Percentiles rank a stretch among this genome's conserved stretches.
phyloP scores from a whole-genome alignment of 2,797 vertebrate species.

The Peromyscus eremicus region DNA sequence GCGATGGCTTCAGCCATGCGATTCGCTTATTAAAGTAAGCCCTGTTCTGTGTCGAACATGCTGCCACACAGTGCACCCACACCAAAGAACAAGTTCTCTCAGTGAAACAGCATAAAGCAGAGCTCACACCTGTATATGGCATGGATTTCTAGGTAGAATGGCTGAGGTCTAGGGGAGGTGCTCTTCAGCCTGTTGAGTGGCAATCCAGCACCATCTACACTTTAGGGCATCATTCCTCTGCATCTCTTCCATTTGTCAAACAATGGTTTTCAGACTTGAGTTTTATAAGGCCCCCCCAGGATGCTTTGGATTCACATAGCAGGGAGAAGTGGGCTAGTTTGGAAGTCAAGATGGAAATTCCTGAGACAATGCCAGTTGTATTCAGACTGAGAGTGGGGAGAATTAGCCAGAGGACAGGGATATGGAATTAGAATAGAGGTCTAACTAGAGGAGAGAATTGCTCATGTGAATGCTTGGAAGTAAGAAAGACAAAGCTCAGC shows the following conservation, averaged over 20 bases:
- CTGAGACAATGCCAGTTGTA: background rate
- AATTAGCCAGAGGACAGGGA: conserved; percentile 54
- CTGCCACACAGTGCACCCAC: background rate
- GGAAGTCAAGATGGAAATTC: conserved; percentile 18
- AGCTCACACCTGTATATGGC: background rate
- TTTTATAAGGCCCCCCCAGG: conserved; percentile 12
- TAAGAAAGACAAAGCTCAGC: background rate
- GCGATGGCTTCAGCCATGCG: conserved; percentile 97
- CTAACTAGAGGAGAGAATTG: background rate
- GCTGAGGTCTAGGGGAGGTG: background rate
- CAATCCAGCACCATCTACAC: background rate
- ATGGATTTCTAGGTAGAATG: background rate
- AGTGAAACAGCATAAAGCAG: background rate
- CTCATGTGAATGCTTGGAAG: background rate
- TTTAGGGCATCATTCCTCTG: conserved; percentile 57
- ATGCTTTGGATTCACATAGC: conserved; percentile 16
- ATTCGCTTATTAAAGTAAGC: conserved; percentile 97
- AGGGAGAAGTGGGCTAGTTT: background rate
- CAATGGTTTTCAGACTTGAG: background rate
- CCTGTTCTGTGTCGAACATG: background rate
- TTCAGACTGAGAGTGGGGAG: background rate
- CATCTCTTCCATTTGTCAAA: conserved; percentile 16
- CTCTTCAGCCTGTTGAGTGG: background rate
- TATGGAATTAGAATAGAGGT: background rate
- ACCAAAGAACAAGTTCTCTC: background rate